Evolutionary conservation across 2,888 invertebrate species (phyloP).

Genomic region (Nemotelus pantherinus): DNA sequence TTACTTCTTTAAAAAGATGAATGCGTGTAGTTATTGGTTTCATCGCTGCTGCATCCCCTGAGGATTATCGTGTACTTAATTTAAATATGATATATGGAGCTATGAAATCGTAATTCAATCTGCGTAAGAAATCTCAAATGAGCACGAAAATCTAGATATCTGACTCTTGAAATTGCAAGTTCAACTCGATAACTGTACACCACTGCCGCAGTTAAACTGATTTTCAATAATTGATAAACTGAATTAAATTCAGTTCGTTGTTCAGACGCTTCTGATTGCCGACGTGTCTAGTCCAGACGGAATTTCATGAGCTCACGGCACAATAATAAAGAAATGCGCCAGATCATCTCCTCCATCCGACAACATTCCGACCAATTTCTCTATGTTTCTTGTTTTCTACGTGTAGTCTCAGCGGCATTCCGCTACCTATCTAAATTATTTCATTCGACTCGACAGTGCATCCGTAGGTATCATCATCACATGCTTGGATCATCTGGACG

Average conservation of each 20-base stretch:
- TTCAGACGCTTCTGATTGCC: not conserved
- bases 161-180: too few relatives aligned
- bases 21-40: too few relatives aligned
- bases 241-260: not conserved
- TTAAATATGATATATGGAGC: too few relatives aligned
- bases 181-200: too few relatives aligned
- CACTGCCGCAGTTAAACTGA: too few relatives aligned
- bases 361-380: constrained; percentile 11
- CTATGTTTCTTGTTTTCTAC: not conserved
- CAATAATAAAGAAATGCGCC: constrained; percentile 12
- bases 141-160: too few relatives aligned
- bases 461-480: not conserved
- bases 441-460: constrained; percentile 1
- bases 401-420: not conserved
- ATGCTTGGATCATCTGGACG: constrained; percentile 11
- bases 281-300: not conserved
- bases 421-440: constrained; percentile 34
- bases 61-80: too few relatives aligned
- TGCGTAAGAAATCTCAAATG: too few relatives aligned
- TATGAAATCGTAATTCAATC: too few relatives aligned
- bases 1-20: too few relatives aligned
- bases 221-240: too few relatives aligned
- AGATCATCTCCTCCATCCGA: constrained; percentile 6
- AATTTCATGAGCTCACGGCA: not conserved
- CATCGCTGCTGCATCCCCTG: too few relatives aligned